Conservation (phyloP, 2,113 vertebrate genomes). For the Oxyura jamaicensis region DNA sequence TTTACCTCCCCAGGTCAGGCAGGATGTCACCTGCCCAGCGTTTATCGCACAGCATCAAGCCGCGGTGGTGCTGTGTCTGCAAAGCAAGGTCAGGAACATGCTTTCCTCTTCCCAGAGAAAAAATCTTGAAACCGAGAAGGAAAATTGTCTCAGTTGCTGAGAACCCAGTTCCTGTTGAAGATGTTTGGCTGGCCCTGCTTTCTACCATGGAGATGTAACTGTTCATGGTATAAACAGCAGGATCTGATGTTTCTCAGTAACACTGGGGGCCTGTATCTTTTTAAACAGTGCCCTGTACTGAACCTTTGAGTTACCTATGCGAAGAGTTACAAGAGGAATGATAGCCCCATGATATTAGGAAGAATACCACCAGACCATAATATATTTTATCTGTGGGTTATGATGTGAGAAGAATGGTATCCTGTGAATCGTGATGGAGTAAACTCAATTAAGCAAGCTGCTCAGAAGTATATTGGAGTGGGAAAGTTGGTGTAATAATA, state of each 20-base stretch:
- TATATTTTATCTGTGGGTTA: not conserved
- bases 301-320: not conserved
- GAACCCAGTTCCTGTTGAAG: not conserved
- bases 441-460: not conserved
- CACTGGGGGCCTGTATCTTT: not conserved
- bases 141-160: not conserved
- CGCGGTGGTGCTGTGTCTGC: not conserved
- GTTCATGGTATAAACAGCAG: not conserved
- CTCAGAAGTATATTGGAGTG: not conserved
- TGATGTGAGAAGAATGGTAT: not conserved
- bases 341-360: not conserved
- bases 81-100: not conserved
- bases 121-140: not conserved
- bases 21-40: not conserved
- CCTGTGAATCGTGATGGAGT: not conserved
- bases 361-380: not conserved
- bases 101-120: not conserved
- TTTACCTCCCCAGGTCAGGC: not conserved
- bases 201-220: not conserved
- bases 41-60: rapidly evolving
- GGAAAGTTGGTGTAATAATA: not conserved
- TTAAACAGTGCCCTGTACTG: not conserved
- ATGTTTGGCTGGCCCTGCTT: not conserved
- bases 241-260: not conserved
- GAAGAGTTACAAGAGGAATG: not conserved